A percentile compares a stretch with the other conserved stretches of the same genome.
Conservation (phyloP, 2,113 vertebrate genomes). For the Bubo scandiacus region DNA sequence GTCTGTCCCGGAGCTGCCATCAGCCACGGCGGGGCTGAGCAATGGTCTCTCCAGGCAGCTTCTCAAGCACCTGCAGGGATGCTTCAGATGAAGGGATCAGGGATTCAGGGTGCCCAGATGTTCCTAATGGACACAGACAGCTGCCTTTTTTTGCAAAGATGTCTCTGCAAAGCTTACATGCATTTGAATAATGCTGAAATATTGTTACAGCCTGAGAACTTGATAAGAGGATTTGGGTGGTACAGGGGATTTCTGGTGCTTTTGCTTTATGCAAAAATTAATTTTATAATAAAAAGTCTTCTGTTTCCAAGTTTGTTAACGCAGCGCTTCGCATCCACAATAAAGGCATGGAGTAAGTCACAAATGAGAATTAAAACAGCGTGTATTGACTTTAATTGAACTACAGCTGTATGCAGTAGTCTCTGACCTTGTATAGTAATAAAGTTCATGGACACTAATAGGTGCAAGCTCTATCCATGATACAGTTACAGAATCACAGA, state of each 20-base stretch:
- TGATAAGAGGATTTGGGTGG: background rate
- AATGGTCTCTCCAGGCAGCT: background rate
- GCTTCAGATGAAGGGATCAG: background rate
- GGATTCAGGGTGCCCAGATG: background rate
- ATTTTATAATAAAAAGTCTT: background rate
- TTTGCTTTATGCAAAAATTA: background rate
- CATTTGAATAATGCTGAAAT: too few species aligned
- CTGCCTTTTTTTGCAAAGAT: too few species aligned
- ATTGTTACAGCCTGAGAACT: background rate
- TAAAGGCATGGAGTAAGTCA: accelerated
- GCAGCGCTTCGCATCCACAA: background rate
- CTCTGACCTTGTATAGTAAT: too few species aligned
- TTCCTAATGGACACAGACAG: background rate
- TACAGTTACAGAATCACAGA: too few species aligned
- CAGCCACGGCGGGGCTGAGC: accelerated
- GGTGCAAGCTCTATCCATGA: background rate
- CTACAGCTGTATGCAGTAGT: background rate
- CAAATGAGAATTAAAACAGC: background rate
- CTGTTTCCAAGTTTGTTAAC: background rate
- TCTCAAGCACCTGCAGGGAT: background rate
- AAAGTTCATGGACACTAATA: background rate
- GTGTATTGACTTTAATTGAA: background rate
- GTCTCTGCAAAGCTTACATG: background rate
- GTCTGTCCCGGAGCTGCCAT: background rate
- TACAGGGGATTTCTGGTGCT: background rate